Evolutionary conservation across 2,888 invertebrate genomes (phyloP).

Genomic region (Standfussiana lucernea): DNA sequence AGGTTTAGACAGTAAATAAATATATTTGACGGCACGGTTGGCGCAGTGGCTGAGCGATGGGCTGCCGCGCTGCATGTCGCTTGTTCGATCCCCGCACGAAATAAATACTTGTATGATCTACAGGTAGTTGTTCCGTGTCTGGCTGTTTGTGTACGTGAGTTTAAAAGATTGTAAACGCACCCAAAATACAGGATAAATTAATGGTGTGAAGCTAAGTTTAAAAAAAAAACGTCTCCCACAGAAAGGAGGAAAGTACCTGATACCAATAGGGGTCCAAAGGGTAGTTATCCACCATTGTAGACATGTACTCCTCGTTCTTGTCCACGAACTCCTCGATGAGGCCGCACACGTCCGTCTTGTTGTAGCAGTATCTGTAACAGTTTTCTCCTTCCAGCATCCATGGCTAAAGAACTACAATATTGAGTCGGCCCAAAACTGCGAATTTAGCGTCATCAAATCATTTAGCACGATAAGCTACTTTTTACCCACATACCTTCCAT

Average conservation of each 20-base stretch:
- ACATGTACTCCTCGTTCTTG: slow-evolving; percentile 90
- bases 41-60: too few relatives aligned
- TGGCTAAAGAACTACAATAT: background rate
- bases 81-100: too few relatives aligned
- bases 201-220: too few relatives aligned
- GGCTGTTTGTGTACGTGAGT: too few relatives aligned
- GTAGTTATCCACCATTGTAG: slow-evolving; percentile 83
- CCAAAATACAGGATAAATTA: too few relatives aligned
- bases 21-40: too few relatives aligned
- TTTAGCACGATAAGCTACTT: background rate
- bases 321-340: slow-evolving; percentile 90
- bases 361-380: slow-evolving; percentile 86
- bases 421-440: background rate
- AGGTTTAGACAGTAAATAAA: too few relatives aligned
- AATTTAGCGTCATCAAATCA: background rate
- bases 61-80: too few relatives aligned
- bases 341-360: slow-evolving; percentile 88
- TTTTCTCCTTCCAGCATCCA: background rate
- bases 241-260: slow-evolving; percentile 86
- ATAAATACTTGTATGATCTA: too few relatives aligned
- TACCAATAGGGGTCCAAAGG: slow-evolving; percentile 91
- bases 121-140: too few relatives aligned
- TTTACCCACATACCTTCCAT: background rate
- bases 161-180: too few relatives aligned
- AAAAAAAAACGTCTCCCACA: background rate